Evolutionary conservation across 64 coral and sea anemone species (phyloP), one percentile per base, ranked within the genome.

Genomic region (Trachythela sp.): DNA sequence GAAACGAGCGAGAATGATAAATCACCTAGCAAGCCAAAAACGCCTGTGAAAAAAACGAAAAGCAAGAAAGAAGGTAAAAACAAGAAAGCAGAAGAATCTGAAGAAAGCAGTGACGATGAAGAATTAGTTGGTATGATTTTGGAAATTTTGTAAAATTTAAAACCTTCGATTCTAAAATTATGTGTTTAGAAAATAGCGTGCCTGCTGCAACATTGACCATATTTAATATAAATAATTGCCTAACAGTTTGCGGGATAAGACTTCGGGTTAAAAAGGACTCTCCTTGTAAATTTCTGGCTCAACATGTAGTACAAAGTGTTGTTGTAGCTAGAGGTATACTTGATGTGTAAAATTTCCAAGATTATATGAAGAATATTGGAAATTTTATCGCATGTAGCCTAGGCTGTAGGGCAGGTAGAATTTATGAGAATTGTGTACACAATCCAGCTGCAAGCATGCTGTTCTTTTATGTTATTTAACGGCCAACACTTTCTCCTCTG

Each of bases 41-140:
- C 15, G 8, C 56, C 56, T 9, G 56, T 18, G 24, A 64, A 64
- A 26, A 18, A 64, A 27, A 64, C 1, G 8, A 64, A 64, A 26
- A 64, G 6, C 7, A 64, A 64, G 56, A 64, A 64, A 64, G 56
- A 64, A 27, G 26, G 1, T 64, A 64, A 64, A 64, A 64, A 20
- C 13, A 64, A 64, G 26, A 64, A 80, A 36, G 5, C 30, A 80
- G 37, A 17, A 80, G 75, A 80, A 80, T 80, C 33, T 35, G 75
- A 39, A 10, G 75, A 80, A 36, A 30, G 31, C 31, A 80, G 75
- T 39, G 75, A 80, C 20, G 75, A 80, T 39, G 75, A 80, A 37
- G 75, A 80, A 39, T 39, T 80, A 38, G 18, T 80, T 80, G 75
- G 75, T 80, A 80, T 37, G 75, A 20, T 80, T 80, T 80, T 68